Evolutionary conservation across 2,113 vertebrate species (phyloP), one percentile per base, ranked within the genome.

Genomic region (Geococcyx californianus): DNA sequence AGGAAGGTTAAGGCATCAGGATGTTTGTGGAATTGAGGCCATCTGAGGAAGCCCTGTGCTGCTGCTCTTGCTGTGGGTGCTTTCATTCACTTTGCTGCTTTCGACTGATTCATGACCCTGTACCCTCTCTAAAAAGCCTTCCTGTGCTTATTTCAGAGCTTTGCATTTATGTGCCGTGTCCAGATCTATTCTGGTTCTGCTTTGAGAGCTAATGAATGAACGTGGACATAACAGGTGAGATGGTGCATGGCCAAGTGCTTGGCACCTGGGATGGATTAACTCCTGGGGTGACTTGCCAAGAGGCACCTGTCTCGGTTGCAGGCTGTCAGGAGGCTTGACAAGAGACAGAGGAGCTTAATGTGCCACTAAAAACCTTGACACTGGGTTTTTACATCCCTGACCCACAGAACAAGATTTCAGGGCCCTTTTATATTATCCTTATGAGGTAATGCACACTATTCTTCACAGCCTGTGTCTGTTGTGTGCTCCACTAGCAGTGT

Each of bases 321-420:
- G 68, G 44, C 84, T 91, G 63, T 96, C 92, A 94, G 76, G 80
- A 92, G 63, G 55, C 29, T 93, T 95, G 91, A 95, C 76, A 91
- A 81, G 64, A 87, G 94, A 78, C 31, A 44, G 59, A 38, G 63
- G 24, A 95, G 73, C 56, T 92, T 91, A 92, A 90, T 44, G 89
- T 82, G 64, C 73, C 59, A 69, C 89, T 90, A 38, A 89, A 92
- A 92, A 31, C 6, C 63, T 86, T 91, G 93, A 69, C 80, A 82
- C 52, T 0, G 7, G 18, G 8, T 74, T 91, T 95, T 94, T 64
- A 20, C 28, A 55, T 63, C 69, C 62, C 62, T 73, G 45, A 76
- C 59, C 42, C 51, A 87, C 68, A 58, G 86, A 93, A 62, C 26
- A 62, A 82, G 17, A 70, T 89, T 87, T 92, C 29, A 49, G 28